Conservation (phyloP, 1,140 invertebrate species). For the Stenopsyche tienmushanensis region DNA sequence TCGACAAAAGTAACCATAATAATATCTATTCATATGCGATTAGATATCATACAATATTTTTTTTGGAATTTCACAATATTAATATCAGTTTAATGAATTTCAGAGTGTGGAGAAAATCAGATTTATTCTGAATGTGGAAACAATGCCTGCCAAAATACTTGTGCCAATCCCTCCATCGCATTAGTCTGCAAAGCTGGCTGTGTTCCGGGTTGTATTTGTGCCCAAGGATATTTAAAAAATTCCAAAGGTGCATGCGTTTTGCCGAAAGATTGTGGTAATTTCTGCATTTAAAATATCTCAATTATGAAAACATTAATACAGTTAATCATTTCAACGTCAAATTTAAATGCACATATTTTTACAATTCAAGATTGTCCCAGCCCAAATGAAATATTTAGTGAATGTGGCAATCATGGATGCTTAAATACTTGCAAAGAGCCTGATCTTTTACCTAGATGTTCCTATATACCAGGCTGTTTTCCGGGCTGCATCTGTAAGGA, state of each 20-base stretch:
- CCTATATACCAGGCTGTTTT: conserved; percentile 20
- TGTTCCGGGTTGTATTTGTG: conserved; percentile 16
- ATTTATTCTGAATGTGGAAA: conserved; percentile 15
- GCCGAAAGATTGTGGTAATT: conserved; percentile 16
- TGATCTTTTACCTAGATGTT: not conserved
- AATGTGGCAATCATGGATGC: conserved; percentile 17
- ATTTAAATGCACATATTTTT: not conserved
- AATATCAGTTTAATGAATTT: not conserved
- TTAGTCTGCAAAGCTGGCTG: conserved; percentile 12
- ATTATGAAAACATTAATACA: not conserved
- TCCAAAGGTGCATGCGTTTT: conserved; percentile 15
- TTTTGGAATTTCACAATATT: no score
- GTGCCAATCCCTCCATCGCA: not conserved
- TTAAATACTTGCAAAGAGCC: conserved; percentile 16
- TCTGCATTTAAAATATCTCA: not conserved
- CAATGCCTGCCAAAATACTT: conserved; percentile 13
- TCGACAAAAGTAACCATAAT: no score
- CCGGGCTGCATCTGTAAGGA: conserved; percentile 29
- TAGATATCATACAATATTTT: no score
- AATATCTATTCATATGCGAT: no score
- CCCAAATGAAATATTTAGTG: conserved; percentile 8
- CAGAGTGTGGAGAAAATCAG: conserved; percentile 6
- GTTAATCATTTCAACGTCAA: no score
- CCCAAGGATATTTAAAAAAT: conserved; percentile 25
- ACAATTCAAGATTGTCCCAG: conserved; percentile 2